Evolutionary conservation across 2,888 invertebrate genomes (phyloP).

Genomic region (Microplitis manilae): DNA sequence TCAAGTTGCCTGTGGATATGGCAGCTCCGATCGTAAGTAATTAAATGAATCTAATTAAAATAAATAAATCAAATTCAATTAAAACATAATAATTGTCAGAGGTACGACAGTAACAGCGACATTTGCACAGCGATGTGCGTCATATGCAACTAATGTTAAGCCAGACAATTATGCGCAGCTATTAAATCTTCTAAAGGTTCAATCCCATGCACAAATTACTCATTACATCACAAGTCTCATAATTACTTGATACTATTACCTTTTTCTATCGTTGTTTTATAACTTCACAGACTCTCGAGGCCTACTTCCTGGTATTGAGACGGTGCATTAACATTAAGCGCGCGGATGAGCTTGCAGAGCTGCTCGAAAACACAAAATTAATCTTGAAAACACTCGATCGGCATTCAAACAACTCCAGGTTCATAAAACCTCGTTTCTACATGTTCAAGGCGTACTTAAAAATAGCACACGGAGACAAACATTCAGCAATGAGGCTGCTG

Average conservation of each 20-base stretch:
- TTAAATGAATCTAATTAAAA: background rate
- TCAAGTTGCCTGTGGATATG: slow-evolving; percentile 52
- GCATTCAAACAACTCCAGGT: slow-evolving; percentile 23
- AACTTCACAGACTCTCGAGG: slow-evolving; percentile 54
- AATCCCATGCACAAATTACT: background rate
- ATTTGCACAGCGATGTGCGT: slow-evolving; percentile 13
- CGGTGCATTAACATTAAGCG: slow-evolving; percentile 55
- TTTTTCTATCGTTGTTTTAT: background rate
- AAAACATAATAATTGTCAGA: slow-evolving; percentile 42
- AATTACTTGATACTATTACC: background rate
- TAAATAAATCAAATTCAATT: background rate
- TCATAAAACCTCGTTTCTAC: slow-evolving; percentile 54
- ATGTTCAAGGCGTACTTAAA: slow-evolving; percentile 54
- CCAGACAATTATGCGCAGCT: slow-evolving; percentile 45
- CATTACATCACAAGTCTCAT: background rate
- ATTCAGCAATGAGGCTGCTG: slow-evolving; percentile 33
- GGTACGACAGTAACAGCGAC: slow-evolving; percentile 25
- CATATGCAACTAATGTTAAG: slow-evolving; percentile 26
- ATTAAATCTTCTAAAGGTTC: slow-evolving; percentile 50
- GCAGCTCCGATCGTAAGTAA: slow-evolving; percentile 58
- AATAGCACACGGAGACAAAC: slow-evolving; percentile 43
- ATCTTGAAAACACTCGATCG: slow-evolving; percentile 43
- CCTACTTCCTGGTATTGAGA: slow-evolving; percentile 52
- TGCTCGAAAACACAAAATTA: slow-evolving; percentile 39
- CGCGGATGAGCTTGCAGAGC: slow-evolving; percentile 43